Evolutionary conservation across 1,140 invertebrate species (phyloP), one percentile per base, ranked within the genome.

Genomic region (Pseudomyrmex cubaensis): DNA sequence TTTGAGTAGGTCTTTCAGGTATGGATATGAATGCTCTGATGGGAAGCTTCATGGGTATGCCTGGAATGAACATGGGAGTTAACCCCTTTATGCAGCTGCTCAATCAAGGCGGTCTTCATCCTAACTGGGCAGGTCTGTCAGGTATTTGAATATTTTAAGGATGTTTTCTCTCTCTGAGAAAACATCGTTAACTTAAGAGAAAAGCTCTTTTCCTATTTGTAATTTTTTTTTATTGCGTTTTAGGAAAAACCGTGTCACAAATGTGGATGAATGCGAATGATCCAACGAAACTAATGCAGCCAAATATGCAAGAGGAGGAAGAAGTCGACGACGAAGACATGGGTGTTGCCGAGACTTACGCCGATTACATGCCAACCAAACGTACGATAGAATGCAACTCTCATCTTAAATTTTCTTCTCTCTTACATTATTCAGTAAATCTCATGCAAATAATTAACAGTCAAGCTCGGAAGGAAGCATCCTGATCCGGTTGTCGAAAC

Each of bases 401-500:
- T 67, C 3, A 61, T 84, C 50, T 56, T 59, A 59, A 64, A 0
- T 69, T 52, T 56, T n/a, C n/a, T 52, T 44, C 7, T 13, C 9
- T 22, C 22, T 46, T 17, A 62, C 54, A 83, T 82, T 35, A 7
- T 35, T 35, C 35, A 35, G 5, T 35, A 0, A 35, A 35, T 35
- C 5, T 35, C 5, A 35, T 48, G 67, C 17, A 56, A 78, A 88
- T 76, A 82, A 66, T 83, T 91, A 91, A 25, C 90, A 98, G 97
- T 99, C 85, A 98, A 98, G 94, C 95, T 99, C 66, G 99, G 99
- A 4, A 96, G 96, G 80, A 98, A 98, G 91, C 99, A 99, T 96
- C 99, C 99, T 0, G 99, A 99, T 95, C 97, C 98, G n/a, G 99
- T 99, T 12, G 99, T 99, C 20, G 99, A 99, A 94, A 99, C 99